A percentile compares a stretch with the other conserved stretches of the same genome.
Conservation (phyloP, 2,113 vertebrate genomes). For the Lophotis ruficrista region DNA sequence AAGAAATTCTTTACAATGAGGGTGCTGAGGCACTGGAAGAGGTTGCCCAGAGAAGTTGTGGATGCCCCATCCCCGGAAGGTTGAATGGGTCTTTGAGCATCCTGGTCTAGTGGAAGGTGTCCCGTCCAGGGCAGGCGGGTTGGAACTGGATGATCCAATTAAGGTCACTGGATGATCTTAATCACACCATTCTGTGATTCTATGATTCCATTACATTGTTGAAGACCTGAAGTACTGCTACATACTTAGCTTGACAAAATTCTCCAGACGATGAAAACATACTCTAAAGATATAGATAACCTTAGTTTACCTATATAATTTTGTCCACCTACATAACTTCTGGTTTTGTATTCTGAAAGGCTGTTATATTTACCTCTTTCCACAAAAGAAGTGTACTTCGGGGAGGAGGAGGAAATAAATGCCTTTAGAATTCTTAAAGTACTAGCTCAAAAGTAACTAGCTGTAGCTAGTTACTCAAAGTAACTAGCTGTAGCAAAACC, state of each 20-base stretch:
- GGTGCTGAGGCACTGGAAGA: too few relatives aligned
- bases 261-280: background rate
- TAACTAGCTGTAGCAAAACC: conserved; percentile 24
- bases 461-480: background rate
- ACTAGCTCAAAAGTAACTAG: conserved; percentile 7
- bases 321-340: background rate
- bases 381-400: background rate
- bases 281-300: background rate
- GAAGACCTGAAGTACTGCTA: background rate
- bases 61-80: too few relatives aligned
- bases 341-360: background rate
- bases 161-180: too few relatives aligned
- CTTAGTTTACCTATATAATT: background rate
- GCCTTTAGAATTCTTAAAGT: background rate
- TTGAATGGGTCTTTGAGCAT: too few relatives aligned
- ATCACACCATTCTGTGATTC: too few relatives aligned
- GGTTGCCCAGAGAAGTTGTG: too few relatives aligned
- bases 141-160: too few relatives aligned
- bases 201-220: background rate
- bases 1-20: too few relatives aligned
- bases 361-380: background rate
- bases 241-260: background rate
- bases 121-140: too few relatives aligned
- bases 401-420: background rate
- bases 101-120: too few relatives aligned